phyloP scores from a whole-genome alignment of 2,113 vertebrate species.

The Nestor notabilis region DNA sequence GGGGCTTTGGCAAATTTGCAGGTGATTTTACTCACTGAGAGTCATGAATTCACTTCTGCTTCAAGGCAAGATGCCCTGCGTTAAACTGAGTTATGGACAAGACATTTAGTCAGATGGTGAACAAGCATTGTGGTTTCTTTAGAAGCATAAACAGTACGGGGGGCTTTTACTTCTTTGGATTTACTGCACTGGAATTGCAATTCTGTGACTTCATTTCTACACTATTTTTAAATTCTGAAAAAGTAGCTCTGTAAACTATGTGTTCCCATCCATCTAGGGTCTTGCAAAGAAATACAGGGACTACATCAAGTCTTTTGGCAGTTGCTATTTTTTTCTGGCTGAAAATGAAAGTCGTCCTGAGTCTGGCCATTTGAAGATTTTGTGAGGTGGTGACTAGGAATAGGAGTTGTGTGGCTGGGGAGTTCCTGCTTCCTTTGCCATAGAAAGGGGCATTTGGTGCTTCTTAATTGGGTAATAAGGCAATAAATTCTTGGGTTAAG shows the following conservation, averaged over 20 bases:
- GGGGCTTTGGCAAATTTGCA: background rate
- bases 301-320: background rate
- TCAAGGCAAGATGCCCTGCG: background rate
- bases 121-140: background rate
- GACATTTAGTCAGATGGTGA: background rate
- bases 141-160: background rate
- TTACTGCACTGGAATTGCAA: background rate
- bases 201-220: background rate
- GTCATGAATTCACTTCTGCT: background rate
- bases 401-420: background rate
- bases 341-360: background rate
- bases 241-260: background rate
- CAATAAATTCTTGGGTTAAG: background rate
- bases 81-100: background rate
- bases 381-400: background rate
- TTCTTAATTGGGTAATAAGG: background rate
- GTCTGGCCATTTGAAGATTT: background rate
- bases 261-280: background rate
- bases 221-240: background rate
- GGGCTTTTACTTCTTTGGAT: rapidly evolving
- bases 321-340: background rate
- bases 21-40: background rate
- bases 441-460: background rate
- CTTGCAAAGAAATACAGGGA: background rate
- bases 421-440: background rate